phyloP scores from a whole-genome alignment of 2,888 invertebrate genomes.

The Formica aserva region DNA sequence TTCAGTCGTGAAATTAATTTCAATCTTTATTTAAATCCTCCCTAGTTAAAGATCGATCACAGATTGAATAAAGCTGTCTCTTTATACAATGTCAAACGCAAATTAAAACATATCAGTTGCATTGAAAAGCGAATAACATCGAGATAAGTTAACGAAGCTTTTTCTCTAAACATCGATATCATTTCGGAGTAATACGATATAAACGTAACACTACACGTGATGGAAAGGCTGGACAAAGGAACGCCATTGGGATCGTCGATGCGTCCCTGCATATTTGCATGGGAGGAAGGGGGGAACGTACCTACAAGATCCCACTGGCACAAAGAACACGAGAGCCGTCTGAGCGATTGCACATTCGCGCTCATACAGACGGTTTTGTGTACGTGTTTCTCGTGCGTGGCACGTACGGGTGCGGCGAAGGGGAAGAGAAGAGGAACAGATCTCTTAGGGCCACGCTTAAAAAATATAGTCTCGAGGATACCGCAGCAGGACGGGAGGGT shows the following conservation, averaged over 20 bases:
- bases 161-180: constrained; percentile 31
- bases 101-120: background rate
- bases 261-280: constrained; percentile 68
- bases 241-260: constrained; percentile 12
- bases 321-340: constrained; percentile 63
- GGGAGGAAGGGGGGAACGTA: constrained; percentile 53
- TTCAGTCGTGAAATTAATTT: background rate
- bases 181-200: constrained; percentile 9
- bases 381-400: constrained; percentile 27
- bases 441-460: constrained; percentile 70
- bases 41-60: background rate
- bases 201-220: constrained; percentile 4
- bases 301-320: constrained; percentile 61
- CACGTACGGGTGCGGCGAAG: constrained; percentile 18
- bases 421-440: constrained; percentile 1
- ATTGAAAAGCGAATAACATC: background rate
- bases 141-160: background rate
- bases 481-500: constrained; percentile 31
- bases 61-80: background rate
- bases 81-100: background rate
- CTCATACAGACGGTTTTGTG: constrained; percentile 58
- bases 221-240: constrained; percentile 33
- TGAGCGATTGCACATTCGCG: constrained; percentile 47
- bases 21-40: background rate
- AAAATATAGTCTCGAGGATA: constrained; percentile 73